Evolutionary conservation across 2,113 vertebrate species (phyloP), one percentile per base, ranked within the genome.

Genomic region (Gymnarchus niloticus): DNA sequence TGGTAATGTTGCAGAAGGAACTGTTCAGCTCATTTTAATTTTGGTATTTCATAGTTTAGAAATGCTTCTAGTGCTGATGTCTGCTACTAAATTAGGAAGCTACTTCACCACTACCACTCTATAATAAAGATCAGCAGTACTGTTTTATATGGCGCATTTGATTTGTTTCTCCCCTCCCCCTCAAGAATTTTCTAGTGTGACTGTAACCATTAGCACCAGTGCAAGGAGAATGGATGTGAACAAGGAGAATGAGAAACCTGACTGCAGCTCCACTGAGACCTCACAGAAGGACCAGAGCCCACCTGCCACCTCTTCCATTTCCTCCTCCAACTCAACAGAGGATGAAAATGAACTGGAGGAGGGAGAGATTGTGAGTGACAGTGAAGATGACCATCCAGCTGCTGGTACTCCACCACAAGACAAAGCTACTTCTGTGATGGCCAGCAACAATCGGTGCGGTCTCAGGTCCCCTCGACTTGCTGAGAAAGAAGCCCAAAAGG

Each of bases 171-270:
- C 1, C 33, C 12, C 85, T 77, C 37, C 4, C 1, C 69, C 14
- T 6, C 85, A 82, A 23, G 94, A 95, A 33, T 93, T 95, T 49
- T 92, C 90, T 49, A 84, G 37, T 44, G 56, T 88, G 51, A 12
- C 84, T 12, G n/a, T 37, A 33, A 4, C 83, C 21, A 83, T 48
- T 19, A 89, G 92, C 83, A 83, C 77, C 23, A 91, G 82, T 81
- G 83, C 85, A 19, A 91, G 88, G 81, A 92, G 89, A 77, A 73
- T 93, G 90, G 96, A 97, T 59, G 94, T 98, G 82, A 99, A 98
- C 91, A 99, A 99, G 89, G 98, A 99, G 93, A 98, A 99, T 90
- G 95, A 97, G 88, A 94, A 96, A 87, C 97, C 97, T 3, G 84
- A 91, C 87, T 91, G 85, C 46, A 94, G 94, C 59, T 87, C 91